Evolutionary conservation across 2,888 invertebrate species (phyloP), one percentile per base, ranked within the genome.

Genomic region (Fabriciana adippe): DNA sequence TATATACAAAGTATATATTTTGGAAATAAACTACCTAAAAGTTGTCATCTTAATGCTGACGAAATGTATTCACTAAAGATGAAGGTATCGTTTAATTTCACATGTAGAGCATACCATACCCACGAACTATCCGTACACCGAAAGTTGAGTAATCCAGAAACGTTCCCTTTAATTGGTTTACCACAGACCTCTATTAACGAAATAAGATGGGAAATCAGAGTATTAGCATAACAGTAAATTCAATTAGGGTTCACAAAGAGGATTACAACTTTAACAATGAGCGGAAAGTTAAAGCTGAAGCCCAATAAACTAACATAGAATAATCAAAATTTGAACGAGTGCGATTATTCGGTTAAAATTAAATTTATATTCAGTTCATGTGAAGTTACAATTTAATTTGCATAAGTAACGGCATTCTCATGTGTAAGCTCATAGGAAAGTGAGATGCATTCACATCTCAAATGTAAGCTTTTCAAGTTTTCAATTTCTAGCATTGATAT

Each of bases 201-300:
- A 91, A 92, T 92, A 92, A 92, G 90, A 92, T 92, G 90, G 90
- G 91, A 91, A 92, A 92, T 92, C 91, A 92, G 87, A 89, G 91
- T 90, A 92, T 92, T 92, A 92, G 89, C 92, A 92, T 92, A 92
- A 92, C 92, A 92, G 90, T 88, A 86, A 90, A 92, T 92, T 92
- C 92, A 91, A 92, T 92, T 92, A 91, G 88, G 88, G 86, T 86
- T 83, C 86, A 92, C 92, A 92, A 92, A 92, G 91, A 91, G 92
- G 91, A 92, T 92, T 92, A 92, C 89, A 92, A 92, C 91, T 92
- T 92, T 91, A 89, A 92, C 90, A 91, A 90, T 90, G 89, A 89
- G 85, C 86, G 87, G 84, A 88, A 91, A 90, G 90, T 92, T 90
- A 81, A 85, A 85, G 84, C 84, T 79, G 86, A 83, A 83, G 82